Evolutionary conservation across 1,140 invertebrate species (phyloP).

Genomic region (Maconellicoccus hirsutus): DNA sequence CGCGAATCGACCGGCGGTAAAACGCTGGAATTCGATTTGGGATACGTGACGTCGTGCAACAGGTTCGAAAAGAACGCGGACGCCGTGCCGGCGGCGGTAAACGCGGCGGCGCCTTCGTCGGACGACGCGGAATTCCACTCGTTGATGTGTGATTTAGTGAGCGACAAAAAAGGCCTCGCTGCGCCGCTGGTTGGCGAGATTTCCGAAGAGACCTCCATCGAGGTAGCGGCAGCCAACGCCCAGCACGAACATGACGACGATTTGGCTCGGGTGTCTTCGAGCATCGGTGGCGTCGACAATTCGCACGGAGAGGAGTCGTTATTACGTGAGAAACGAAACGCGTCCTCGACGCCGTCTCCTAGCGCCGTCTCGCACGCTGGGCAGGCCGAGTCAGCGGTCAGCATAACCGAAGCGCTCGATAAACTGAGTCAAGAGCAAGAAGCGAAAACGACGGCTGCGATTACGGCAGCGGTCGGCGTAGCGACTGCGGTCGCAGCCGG

Average conservation of each 20-base stretch:
- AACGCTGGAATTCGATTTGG: neutral
- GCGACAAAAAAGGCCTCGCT: neutral
- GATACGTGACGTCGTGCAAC: neutral
- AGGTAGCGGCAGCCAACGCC: too few relatives aligned
- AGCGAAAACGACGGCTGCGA: neutral
- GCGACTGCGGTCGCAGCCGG: neutral
- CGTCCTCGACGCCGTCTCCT: neutral
- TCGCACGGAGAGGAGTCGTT: too few relatives aligned
- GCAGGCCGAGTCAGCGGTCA: neutral
- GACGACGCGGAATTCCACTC: neutral
- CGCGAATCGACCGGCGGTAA: slow-evolving; percentile 10
- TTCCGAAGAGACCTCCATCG: neutral
- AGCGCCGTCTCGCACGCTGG: neutral
- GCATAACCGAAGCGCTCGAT: neutral
- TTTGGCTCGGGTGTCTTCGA: too few relatives aligned
- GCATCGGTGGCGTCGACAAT: too few relatives aligned
- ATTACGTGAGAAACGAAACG: too few relatives aligned
- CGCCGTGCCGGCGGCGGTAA: neutral
- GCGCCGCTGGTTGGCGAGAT: neutral
- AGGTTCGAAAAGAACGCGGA: neutral
- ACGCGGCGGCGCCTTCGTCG: neutral
- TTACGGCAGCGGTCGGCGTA: neutral
- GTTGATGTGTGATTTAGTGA: neutral
- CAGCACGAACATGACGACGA: too few relatives aligned
- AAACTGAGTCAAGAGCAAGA: neutral